These are phyloP conservation scores for Carabus problematicus DNA, from an alignment of 2,888 invertebrate genomes.

Conservation along the genomic window DNA sequence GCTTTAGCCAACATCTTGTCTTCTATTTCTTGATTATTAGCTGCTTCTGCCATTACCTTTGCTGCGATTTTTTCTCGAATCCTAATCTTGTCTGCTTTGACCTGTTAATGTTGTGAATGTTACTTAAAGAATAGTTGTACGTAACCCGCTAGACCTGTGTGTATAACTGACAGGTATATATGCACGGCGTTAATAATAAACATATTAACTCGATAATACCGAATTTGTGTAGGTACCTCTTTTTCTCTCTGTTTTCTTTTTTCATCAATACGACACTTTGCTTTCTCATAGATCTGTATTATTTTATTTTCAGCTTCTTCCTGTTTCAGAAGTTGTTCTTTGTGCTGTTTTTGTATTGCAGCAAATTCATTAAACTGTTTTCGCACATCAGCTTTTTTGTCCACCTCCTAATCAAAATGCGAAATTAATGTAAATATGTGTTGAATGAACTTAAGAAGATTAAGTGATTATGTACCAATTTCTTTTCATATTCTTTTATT, in stretches of 20 bases:
- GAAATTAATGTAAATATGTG: slow-evolving; percentile 14
- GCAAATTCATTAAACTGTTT: slow-evolving; percentile 50
- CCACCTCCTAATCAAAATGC: slow-evolving; percentile 48
- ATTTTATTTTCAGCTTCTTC: slow-evolving; percentile 52
- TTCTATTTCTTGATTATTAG: slow-evolving; percentile 59
- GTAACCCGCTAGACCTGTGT: neutral
- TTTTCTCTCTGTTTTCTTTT: slow-evolving; percentile 57
- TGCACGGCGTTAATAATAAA: neutral
- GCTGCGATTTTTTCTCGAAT: slow-evolving; percentile 61
- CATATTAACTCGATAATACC: neutral
- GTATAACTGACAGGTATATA: neutral
- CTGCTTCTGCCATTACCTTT: slow-evolving; percentile 59
- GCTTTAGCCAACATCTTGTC: slow-evolving; percentile 62
- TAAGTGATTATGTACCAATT: slow-evolving; percentile 48
- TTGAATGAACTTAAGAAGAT: slow-evolving; percentile 11
- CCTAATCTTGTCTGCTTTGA: slow-evolving; percentile 58
- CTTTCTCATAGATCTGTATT: slow-evolving; percentile 58
- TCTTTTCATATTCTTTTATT: slow-evolving; percentile 54
- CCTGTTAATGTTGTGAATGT: slow-evolving; percentile 48
- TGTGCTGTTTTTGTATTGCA: slow-evolving; percentile 5
- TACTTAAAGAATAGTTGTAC: neutral
- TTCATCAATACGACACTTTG: slow-evolving; percentile 59
- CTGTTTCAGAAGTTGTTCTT: slow-evolving; percentile 24
- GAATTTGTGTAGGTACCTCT: slow-evolving; percentile 50
- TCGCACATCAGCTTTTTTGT: slow-evolving; percentile 49